Evolutionary conservation across 2,888 invertebrate genomes (phyloP).

Genomic region (Kuschelorhynchus macadamiae): DNA sequence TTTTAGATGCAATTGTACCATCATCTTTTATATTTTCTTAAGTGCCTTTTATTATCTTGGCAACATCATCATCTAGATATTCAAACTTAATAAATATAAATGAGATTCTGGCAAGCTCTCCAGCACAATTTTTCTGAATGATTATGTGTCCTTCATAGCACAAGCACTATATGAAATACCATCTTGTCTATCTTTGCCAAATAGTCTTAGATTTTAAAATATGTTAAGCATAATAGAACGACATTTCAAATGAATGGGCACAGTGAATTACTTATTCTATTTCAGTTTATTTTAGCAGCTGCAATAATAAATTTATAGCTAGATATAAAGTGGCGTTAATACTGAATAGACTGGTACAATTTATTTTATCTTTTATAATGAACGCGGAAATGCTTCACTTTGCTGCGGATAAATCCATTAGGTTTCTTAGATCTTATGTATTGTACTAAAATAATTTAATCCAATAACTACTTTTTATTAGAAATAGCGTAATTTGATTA

Average conservation of each 20-base stretch:
- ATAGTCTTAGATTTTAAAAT: slow-evolving; percentile 12
- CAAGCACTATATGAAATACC: slow-evolving; percentile 12
- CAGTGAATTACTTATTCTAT: slow-evolving; percentile 5
- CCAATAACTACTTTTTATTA: no score
- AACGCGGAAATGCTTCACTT: no score
- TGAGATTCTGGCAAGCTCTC: slow-evolving; percentile 19
- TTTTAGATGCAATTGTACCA: no score
- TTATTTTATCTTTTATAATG: no score
- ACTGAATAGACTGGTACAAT: no score
- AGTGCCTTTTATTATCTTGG: slow-evolving; percentile 8
- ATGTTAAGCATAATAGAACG: slow-evolving; percentile 11
- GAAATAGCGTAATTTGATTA: no score
- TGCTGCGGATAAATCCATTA: no score
- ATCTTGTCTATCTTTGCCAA: slow-evolving; percentile 21
- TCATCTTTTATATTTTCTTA: slow-evolving; percentile 8
- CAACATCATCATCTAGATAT: background rate
- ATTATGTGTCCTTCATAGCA: slow-evolving; percentile 17
- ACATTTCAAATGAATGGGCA: background rate
- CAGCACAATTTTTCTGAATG: slow-evolving; percentile 29
- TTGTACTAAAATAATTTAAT: no score
- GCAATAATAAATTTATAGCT: background rate
- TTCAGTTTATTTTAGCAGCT: background rate
- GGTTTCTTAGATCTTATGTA: no score
- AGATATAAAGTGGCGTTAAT: no score
- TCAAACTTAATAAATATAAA: slow-evolving; percentile 25